Evolutionary conservation across 2,888 invertebrate species (phyloP).

Genomic region (Metopia argyrocephala): DNA sequence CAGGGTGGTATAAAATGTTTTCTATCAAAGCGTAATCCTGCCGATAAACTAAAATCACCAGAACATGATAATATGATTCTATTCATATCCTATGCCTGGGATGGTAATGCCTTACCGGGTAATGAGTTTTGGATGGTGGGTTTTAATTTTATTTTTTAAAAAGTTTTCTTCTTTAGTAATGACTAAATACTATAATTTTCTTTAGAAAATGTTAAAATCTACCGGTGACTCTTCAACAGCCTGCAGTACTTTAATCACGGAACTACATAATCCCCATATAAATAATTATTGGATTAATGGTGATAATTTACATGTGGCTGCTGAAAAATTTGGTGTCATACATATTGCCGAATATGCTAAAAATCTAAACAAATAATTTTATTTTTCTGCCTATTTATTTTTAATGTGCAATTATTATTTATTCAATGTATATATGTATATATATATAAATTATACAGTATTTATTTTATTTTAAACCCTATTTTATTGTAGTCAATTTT

Average conservation of each 20-base stretch:
- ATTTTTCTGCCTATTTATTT: not conserved
- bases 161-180: not conserved
- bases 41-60: conserved; percentile 77
- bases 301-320: conserved; percentile 80
- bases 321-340: conserved; percentile 72
- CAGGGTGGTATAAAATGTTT: conserved; percentile 80
- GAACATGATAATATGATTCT: conserved; percentile 79
- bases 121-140: conserved; percentile 85
- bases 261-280: conserved; percentile 81
- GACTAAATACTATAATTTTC: not conserved
- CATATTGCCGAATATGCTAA: conserved; percentile 74
- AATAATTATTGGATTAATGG: conserved; percentile 79
- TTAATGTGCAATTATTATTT: conserved; percentile 10
- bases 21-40: conserved; percentile 81
- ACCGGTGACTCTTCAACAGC: conserved; percentile 82
- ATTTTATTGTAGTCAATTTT: too few relatives aligned
- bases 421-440: too few relatives aligned
- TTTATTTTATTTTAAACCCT: too few relatives aligned
- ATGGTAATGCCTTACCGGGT: conserved; percentile 86
- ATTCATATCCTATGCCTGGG: conserved; percentile 86
- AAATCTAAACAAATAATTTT: conserved; percentile 37
- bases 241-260: conserved; percentile 81
- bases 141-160: not conserved
- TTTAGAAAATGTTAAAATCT: conserved; percentile 74
- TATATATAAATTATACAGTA: too few relatives aligned